Percentiles rank a stretch among this genome's conserved stretches.
Conservation (phyloP, 2,888 invertebrate species). For the Nymphalis urticae region DNA sequence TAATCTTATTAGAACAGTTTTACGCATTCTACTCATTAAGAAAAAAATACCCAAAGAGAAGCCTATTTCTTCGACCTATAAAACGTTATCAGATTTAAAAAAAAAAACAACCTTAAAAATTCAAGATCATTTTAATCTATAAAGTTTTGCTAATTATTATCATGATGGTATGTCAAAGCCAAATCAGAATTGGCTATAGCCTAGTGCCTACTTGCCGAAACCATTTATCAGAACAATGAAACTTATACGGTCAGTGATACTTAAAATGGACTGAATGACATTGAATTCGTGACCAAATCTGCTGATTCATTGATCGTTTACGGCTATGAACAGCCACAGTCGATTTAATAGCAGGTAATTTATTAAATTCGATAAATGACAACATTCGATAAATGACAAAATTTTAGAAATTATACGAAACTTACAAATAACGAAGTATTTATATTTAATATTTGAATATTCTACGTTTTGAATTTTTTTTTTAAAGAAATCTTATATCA, state of each 20-base stretch:
- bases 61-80: no score
- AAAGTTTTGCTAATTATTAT: conserved; percentile 6
- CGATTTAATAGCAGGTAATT: background rate
- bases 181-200: conserved; percentile 24
- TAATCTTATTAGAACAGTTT: no score
- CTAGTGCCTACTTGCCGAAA: conserved; percentile 21
- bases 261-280: conserved; percentile 26
- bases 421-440: background rate
- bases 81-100: no score
- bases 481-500: no score
- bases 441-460: no score
- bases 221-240: conserved; percentile 24
- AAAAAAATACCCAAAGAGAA: no score
- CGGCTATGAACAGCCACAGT: background rate
- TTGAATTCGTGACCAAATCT: conserved; percentile 13
- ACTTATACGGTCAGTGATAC: conserved; percentile 21
- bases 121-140: background rate
- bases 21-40: no score
- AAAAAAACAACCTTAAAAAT: background rate
- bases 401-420: background rate
- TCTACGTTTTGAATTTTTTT: no score
- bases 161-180: background rate
- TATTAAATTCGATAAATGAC: background rate
- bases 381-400: background rate
- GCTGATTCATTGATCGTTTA: conserved; percentile 21